These are phyloP conservation scores for Lipotes vexillifer DNA, from an alignment of 2,113 vertebrate genomes.

Conservation along the genomic window DNA sequence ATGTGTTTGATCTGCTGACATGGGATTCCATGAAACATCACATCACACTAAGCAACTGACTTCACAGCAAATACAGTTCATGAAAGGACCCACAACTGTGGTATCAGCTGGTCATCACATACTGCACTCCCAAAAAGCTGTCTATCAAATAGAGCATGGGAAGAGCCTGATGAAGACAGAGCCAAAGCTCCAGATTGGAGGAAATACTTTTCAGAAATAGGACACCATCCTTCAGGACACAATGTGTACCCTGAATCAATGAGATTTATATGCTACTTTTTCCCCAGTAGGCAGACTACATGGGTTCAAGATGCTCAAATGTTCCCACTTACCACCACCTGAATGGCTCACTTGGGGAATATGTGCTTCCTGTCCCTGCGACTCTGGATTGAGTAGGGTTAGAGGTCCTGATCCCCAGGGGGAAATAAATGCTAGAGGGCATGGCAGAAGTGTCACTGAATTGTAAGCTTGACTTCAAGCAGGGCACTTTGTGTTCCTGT, in stretches of 20 bases:
- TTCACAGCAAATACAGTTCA: not conserved
- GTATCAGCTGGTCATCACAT: not conserved
- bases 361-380: not conserved
- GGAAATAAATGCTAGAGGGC: too few species aligned
- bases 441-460: not conserved
- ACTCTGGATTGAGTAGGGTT: not conserved
- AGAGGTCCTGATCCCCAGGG: not conserved
- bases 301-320: not conserved
- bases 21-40: not conserved
- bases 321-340: not conserved
- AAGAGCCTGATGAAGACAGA: not conserved
- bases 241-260: not conserved
- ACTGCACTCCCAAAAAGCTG: not conserved
- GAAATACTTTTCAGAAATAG: not conserved
- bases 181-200: not conserved
- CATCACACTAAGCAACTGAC: not conserved
- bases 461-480: not conserved
- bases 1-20: not conserved
- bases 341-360: not conserved
- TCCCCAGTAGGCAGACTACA: not conserved
- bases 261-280: not conserved
- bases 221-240: not conserved
- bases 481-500: not conserved
- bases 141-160: not conserved
- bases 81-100: fast-evolving